Conservation (phyloP, 2,888 invertebrate species). For the Amphipoea oculea region DNA sequence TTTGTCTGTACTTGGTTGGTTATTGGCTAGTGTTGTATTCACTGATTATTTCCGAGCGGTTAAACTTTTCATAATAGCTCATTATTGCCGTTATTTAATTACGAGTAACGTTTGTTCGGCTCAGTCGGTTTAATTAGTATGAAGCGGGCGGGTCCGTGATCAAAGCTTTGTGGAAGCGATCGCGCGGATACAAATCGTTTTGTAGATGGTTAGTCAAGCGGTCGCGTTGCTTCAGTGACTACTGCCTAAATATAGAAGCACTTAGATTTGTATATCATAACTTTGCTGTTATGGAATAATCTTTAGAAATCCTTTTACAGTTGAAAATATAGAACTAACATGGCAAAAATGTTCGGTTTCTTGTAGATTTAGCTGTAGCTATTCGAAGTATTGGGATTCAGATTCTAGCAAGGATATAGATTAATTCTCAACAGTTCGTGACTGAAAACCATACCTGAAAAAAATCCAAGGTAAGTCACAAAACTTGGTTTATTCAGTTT, state of each 20-base stretch:
- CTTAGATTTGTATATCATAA: constrained; percentile 31
- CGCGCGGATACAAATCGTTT: constrained; percentile 69
- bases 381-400: too few relatives aligned
- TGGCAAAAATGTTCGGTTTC: neutral
- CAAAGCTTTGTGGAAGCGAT: constrained; percentile 78
- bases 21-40: constrained; percentile 65
- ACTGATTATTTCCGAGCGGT: constrained; percentile 75
- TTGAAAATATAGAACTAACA: neutral
- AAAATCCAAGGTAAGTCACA: neutral
- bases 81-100: constrained; percentile 80
- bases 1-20: constrained; percentile 30
- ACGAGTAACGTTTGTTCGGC: constrained; percentile 69
- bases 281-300: constrained; percentile 4
- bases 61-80: constrained; percentile 77
- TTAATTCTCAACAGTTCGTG: neutral
- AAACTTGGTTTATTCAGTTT: neutral
- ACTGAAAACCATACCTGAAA: neutral
- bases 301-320: neutral
- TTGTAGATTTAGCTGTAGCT: neutral
- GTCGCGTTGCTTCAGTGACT: constrained; percentile 47
- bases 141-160: constrained; percentile 70
- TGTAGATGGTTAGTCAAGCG: constrained; percentile 58
- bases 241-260: constrained; percentile 35
- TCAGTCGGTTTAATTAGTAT: constrained; percentile 76
- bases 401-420: neutral